A percentile compares a stretch with the other conserved stretches of the same genome.
Evolutionary conservation across 2,113 vertebrate genomes (phyloP).

Genomic region (Arizona elegans): DNA sequence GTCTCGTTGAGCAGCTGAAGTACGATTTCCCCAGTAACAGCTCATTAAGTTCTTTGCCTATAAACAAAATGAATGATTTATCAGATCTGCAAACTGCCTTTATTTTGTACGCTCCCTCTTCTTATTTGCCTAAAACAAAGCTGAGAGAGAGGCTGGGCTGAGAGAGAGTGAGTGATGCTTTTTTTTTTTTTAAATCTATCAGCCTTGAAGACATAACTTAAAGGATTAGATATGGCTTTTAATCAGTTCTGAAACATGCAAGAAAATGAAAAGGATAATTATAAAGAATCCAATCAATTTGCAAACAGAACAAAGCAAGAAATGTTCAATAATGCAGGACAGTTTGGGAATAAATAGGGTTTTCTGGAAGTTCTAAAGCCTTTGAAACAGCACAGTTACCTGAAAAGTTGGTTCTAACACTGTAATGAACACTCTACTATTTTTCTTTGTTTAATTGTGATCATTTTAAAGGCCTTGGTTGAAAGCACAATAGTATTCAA

Average conservation of each 20-base stretch:
- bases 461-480: background rate
- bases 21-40: constrained; percentile 90
- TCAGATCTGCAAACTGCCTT: background rate
- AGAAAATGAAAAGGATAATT: background rate
- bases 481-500: background rate
- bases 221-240: background rate
- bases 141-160: background rate
- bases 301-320: background rate
- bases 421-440: background rate
- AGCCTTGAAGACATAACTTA: background rate
- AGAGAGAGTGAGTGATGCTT: background rate
- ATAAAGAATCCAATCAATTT: background rate
- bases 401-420: background rate
- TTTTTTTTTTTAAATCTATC: background rate
- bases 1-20: constrained; percentile 78
- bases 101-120: background rate
- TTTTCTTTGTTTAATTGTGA: background rate
- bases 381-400: background rate
- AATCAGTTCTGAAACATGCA: background rate
- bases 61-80: background rate
- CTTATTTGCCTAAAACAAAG: background rate
- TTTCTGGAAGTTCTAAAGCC: background rate
- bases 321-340: background rate
- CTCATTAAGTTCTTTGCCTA: constrained; percentile 92
- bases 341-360: constrained; percentile 12